These are phyloP conservation scores for Battus philenor DNA, from an alignment of 1,140 invertebrate genomes.

Conservation along the genomic window DNA sequence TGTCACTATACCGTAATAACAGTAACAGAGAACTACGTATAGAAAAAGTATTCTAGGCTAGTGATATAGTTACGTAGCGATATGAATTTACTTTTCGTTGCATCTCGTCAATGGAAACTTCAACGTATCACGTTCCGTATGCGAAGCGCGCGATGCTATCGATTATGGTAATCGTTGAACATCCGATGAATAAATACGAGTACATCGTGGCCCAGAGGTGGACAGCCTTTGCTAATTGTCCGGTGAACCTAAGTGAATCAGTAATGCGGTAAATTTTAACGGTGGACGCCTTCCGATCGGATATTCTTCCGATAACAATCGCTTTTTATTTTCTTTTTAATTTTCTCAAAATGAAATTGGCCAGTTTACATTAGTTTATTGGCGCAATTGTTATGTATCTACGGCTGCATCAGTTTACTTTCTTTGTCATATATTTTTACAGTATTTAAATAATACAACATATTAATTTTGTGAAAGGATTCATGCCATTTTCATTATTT, in stretches of 20 bases:
- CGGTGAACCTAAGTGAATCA: slow-evolving; percentile 66
- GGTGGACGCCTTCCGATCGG: slow-evolving; percentile 31
- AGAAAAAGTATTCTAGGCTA: slow-evolving; percentile 4
- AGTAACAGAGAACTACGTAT: slow-evolving; percentile 1
- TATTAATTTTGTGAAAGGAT: too few species aligned
- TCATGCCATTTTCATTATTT: too few species aligned
- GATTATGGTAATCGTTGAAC: slow-evolving; percentile 71
- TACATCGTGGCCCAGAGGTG: slow-evolving; percentile 62
- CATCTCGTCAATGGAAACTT: slow-evolving; percentile 56
- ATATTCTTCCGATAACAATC: slow-evolving; percentile 50
- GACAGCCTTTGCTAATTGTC: slow-evolving; percentile 74
- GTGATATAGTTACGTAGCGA: slow-evolving; percentile 6
- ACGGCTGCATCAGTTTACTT: too few species aligned
- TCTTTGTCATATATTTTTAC: too few species aligned
- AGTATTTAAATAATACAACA: too few species aligned
- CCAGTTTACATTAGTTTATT: too few species aligned
- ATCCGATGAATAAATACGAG: slow-evolving; percentile 71
- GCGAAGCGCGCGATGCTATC: slow-evolving; percentile 60
- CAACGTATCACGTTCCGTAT: slow-evolving; percentile 49
- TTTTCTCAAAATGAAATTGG: too few species aligned
- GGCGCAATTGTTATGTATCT: too few species aligned
- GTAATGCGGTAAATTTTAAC: slow-evolving; percentile 56
- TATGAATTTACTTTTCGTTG: slow-evolving; percentile 18
- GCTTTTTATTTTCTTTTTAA: too few species aligned
- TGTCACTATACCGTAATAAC: slow-evolving; percentile 7